A percentile compares a stretch with the other conserved stretches of the same genome.
These are phyloP conservation scores for Triplophysa tibetana DNA, from an alignment of 2,113 vertebrate species.

Conservation along the genomic window DNA sequence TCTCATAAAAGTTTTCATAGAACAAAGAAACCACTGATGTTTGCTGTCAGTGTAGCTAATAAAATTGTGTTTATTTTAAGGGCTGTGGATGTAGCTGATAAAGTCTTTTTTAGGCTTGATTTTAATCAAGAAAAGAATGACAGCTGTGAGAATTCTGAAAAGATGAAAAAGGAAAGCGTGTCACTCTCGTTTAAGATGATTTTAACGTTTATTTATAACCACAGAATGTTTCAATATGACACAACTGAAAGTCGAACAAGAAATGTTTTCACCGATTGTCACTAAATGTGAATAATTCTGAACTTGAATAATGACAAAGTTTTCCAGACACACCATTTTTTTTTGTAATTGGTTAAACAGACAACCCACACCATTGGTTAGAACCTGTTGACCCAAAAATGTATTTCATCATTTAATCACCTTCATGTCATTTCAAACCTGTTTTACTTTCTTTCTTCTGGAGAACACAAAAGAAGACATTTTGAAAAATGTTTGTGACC, in stretches of 20 bases:
- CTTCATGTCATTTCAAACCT: too few relatives aligned
- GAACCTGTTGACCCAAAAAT: too few relatives aligned
- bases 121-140: too few relatives aligned
- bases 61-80: neutral
- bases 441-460: too few relatives aligned
- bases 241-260: neutral
- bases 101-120: neutral
- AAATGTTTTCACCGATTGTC: neutral
- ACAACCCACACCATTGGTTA: too few relatives aligned
- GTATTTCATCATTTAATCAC: too few relatives aligned
- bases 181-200: neutral
- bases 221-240: constrained; percentile 1
- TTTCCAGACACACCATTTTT: too few relatives aligned
- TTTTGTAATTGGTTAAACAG: too few relatives aligned
- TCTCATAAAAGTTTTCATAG: neutral
- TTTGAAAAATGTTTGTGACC: too few relatives aligned
- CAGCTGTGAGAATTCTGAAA: too few relatives aligned
- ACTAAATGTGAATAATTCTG: neutral
- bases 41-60: neutral
- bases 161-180: neutral
- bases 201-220: constrained; percentile 5
- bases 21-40: neutral
- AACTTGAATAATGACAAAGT: neutral
- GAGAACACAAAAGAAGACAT: too few relatives aligned
- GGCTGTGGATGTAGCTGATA: neutral